Percentiles rank a stretch among this genome's conserved stretches.
These are phyloP conservation scores for Pipistrellus nathusii DNA, from an alignment of 2,797 vertebrate species.

Conservation along the genomic window DNA sequence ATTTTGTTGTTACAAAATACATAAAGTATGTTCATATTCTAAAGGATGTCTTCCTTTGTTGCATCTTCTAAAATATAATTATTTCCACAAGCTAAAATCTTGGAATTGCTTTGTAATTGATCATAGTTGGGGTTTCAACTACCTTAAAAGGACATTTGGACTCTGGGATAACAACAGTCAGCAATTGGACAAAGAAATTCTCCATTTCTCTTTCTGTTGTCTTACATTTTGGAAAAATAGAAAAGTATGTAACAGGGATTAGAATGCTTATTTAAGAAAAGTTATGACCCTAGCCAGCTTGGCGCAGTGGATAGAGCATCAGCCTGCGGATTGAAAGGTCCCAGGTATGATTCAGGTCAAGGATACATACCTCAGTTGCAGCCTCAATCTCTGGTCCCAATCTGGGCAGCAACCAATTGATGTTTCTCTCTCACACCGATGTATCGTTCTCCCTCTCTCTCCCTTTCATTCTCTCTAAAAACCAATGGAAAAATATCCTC, in stretches of 20 bases:
- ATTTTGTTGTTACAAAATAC: slow-evolving; percentile 38
- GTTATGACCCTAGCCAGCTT: background rate
- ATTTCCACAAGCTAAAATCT: slow-evolving; percentile 34
- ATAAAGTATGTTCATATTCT: slow-evolving; percentile 45
- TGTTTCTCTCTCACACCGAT: too few relatives aligned
- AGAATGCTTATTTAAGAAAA: slow-evolving; percentile 13
- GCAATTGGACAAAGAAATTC: background rate
- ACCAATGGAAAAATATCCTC: too few relatives aligned
- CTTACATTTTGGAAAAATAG: background rate
- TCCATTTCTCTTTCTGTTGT: slow-evolving; percentile 10
- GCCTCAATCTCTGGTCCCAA: too few relatives aligned
- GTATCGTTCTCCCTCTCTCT: too few relatives aligned
- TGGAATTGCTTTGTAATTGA: slow-evolving; percentile 15
- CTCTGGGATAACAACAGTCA: background rate
- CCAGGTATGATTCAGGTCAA: too few relatives aligned
- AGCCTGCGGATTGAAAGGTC: too few relatives aligned
- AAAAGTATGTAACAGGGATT: background rate
- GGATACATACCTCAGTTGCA: too few relatives aligned
- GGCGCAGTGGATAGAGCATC: too few relatives aligned
- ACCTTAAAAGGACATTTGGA: slow-evolving; percentile 16
- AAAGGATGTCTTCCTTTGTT: slow-evolving; percentile 8
- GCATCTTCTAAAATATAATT: background rate
- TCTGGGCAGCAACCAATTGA: too few relatives aligned
- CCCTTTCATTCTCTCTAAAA: too few relatives aligned
- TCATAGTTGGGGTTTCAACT: background rate